Evolutionary conservation across 2,113 vertebrate genomes (phyloP).

Genomic region (Colossoma macropomum): DNA sequence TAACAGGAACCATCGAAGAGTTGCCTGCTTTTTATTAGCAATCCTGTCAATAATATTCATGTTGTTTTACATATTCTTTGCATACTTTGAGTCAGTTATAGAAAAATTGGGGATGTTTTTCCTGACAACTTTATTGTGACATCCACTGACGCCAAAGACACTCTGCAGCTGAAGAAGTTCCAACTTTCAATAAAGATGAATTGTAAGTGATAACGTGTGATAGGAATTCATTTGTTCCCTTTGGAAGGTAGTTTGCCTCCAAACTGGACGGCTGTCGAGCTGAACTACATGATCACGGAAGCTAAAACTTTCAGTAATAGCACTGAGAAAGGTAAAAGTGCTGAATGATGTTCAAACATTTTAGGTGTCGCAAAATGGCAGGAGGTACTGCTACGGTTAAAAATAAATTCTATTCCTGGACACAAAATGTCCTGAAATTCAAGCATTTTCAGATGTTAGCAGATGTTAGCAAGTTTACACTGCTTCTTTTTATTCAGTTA

Average conservation of each 20-base stretch:
- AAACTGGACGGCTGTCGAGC: too few relatives aligned
- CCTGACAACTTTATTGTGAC: not conserved
- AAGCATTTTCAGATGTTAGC: too few relatives aligned
- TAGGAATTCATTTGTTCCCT: not conserved
- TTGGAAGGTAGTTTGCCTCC: not conserved
- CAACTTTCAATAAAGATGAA: constrained; percentile 54
- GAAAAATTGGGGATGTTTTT: constrained; percentile 33
- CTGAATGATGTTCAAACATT: too few relatives aligned
- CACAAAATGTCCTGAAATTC: too few relatives aligned
- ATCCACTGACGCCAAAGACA: constrained; percentile 33
- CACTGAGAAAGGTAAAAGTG: too few relatives aligned
- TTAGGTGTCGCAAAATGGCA: too few relatives aligned
- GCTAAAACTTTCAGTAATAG: too few relatives aligned
- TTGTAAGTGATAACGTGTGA: constrained; percentile 35
- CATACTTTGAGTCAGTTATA: not conserved
- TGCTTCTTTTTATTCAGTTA: too few relatives aligned
- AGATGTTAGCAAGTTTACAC: too few relatives aligned
- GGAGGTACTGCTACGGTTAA: too few relatives aligned
- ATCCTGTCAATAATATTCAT: not conserved
- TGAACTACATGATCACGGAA: too few relatives aligned
- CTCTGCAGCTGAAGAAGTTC: constrained; percentile 33
- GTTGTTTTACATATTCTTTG: not conserved
- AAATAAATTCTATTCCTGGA: too few relatives aligned
- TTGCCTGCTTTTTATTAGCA: not conserved
- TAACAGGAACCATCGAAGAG: not conserved